phyloP scores from a whole-genome alignment of 1,140 invertebrate species.

The Drosophila funebris region DNA sequence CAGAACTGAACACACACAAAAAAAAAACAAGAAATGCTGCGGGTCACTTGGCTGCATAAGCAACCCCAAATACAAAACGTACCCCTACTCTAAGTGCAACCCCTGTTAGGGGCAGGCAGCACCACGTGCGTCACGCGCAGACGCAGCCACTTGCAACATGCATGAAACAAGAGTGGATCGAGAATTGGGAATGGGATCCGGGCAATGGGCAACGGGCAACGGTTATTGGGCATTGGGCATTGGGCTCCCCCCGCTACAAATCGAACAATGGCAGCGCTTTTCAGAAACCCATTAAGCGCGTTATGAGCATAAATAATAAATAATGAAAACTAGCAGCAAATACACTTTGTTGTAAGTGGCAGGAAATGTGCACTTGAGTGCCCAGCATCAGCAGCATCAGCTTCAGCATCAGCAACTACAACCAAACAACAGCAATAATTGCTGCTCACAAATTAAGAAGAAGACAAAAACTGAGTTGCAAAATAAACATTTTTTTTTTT shows the following conservation, averaged over 20 bases:
- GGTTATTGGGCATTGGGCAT: conserved; percentile 41
- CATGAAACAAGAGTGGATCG: conserved; percentile 9
- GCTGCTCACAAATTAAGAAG: conserved; percentile 28
- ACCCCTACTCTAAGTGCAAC: conserved; percentile 37
- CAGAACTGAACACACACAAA: conserved; percentile 9
- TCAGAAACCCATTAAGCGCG: conserved; percentile 67
- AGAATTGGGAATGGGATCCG: conserved; percentile 22
- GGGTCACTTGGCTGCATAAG: conserved; percentile 49
- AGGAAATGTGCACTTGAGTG: conserved; percentile 78
- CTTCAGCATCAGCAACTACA: conserved; percentile 16
- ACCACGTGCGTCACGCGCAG: conserved; percentile 74
- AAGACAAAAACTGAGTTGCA: conserved; percentile 21
- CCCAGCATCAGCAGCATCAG: conserved; percentile 45
- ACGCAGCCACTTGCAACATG: conserved; percentile 52
- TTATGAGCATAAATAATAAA: conserved; percentile 70
- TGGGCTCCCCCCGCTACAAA: conserved; percentile 50
- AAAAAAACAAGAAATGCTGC: conserved; percentile 51
- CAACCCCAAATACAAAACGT: conserved; percentile 49
- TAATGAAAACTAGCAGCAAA: conserved; percentile 42
- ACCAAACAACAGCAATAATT: conserved; percentile 37
- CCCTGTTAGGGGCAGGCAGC: conserved; percentile 43
- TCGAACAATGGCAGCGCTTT: conserved; percentile 71
- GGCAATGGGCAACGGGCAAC: conserved; percentile 41
- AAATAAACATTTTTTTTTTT: conserved; percentile 26
- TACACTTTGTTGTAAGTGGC: conserved; percentile 68